A percentile compares a stretch with the other conserved stretches of the same genome.
Evolutionary conservation across 1,140 invertebrate species (phyloP).

Genomic region (Bursaphelenchus mucronatus): DNA sequence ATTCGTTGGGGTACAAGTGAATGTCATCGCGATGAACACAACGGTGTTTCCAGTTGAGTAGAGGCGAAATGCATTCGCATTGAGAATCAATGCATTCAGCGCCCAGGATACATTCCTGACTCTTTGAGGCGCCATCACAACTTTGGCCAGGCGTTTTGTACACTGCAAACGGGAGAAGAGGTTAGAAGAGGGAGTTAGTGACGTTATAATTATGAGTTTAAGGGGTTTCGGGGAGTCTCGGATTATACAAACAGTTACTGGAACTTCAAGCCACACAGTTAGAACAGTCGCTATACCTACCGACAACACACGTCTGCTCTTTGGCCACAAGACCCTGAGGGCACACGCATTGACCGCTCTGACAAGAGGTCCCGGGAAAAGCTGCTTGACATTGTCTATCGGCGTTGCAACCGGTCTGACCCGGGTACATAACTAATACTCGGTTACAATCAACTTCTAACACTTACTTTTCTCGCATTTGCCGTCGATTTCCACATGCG

Average conservation of each 20-base stretch:
- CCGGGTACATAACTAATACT: constrained; percentile 58
- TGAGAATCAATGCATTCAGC: constrained; percentile 17
- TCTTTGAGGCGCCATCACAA: constrained; percentile 10
- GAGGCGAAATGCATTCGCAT: constrained; percentile 16
- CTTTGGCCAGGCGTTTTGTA: constrained; percentile 8
- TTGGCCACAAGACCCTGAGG: constrained; percentile 52
- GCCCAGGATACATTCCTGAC: constrained; percentile 13
- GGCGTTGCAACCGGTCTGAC: constrained; percentile 52
- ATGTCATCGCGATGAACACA: not conserved
- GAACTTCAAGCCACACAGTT: constrained; percentile 21
- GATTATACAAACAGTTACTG: not conserved
- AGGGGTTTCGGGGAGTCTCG: not conserved
- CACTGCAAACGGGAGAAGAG: constrained; percentile 18
- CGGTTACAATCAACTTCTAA: constrained; percentile 4
- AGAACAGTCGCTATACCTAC: constrained; percentile 30
- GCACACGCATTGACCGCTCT: constrained; percentile 55
- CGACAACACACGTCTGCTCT: constrained; percentile 57
- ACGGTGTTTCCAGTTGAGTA: not conserved
- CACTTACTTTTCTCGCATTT: constrained; percentile 55
- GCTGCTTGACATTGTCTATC: constrained; percentile 55
- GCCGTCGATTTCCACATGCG: constrained; percentile 55
- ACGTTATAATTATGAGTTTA: not conserved
- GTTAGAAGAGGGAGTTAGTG: constrained; percentile 10
- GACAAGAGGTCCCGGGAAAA: constrained; percentile 49
- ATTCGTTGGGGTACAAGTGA: not conserved